Percentiles rank a stretch among this genome's conserved stretches.
Evolutionary conservation across 2,797 vertebrate genomes (phyloP).

Genomic region (Heterohyrax brucei): DNA sequence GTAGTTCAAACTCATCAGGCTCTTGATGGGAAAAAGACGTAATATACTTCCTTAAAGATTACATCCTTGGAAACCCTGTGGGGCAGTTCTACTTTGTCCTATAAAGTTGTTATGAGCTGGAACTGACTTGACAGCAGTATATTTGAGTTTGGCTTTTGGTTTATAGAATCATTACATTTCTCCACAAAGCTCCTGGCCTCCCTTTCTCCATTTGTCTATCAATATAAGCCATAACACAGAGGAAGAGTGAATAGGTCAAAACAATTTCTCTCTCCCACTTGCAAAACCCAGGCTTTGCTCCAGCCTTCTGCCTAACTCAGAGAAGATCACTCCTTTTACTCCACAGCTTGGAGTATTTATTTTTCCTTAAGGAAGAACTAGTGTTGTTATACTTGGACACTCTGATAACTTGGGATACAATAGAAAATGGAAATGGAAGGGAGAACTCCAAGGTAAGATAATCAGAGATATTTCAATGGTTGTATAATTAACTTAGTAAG

Average conservation of each 20-base stretch:
- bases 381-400: constrained; percentile 27
- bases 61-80: too few relatives aligned
- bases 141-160: too few relatives aligned
- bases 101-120: too few relatives aligned
- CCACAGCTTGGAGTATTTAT: constrained; percentile 26
- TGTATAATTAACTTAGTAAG: constrained; percentile 59
- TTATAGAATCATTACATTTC: neutral
- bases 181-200: neutral
- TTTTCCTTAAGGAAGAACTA: constrained; percentile 71
- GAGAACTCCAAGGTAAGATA: neutral
- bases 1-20: too few relatives aligned
- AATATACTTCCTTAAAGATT: too few relatives aligned
- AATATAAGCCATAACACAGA: constrained; percentile 7
- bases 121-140: too few relatives aligned
- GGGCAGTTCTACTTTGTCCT: too few relatives aligned
- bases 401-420: neutral
- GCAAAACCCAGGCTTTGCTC: constrained; percentile 52
- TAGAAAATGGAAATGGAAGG: neutral
- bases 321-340: neutral
- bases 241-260: constrained; percentile 3
- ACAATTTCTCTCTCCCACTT: neutral
- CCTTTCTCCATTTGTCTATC: neutral
- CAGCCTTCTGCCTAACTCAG: neutral
- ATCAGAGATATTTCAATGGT: neutral
- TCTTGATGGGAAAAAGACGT: too few relatives aligned